Percentiles rank a stretch among this genome's conserved stretches.
phyloP scores from a whole-genome alignment of 2,797 vertebrate genomes.

The Cirrhinus mrigala region DNA sequence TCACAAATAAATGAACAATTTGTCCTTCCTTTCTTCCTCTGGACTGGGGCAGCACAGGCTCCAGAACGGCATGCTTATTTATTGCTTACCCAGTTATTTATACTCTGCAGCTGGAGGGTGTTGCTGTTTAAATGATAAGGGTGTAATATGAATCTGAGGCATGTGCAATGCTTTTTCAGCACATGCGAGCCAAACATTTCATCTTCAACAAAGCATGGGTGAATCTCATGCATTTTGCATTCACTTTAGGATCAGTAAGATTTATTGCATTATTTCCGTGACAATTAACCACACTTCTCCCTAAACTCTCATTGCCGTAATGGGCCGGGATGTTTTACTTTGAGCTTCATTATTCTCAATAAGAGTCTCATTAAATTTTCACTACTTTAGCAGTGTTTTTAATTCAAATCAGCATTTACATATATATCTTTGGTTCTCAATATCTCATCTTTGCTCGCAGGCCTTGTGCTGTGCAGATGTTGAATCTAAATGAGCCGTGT shows the following conservation, averaged over 20 bases:
- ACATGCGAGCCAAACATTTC: not conserved
- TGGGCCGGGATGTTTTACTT: not conserved
- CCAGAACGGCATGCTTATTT: not conserved
- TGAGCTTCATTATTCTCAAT: slow-evolving; percentile 5
- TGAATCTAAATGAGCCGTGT: not conserved
- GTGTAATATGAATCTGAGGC: not conserved
- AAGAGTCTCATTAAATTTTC: not conserved
- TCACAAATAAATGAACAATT: slow-evolving; percentile 60
- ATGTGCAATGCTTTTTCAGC: not conserved
- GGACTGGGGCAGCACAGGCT: not conserved
- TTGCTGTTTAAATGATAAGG: not conserved
- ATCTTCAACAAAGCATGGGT: not conserved
- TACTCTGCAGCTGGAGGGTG: slow-evolving; percentile 7
- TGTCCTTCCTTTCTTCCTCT: slow-evolving; percentile 63
- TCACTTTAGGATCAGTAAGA: not conserved
- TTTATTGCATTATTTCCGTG: not conserved
- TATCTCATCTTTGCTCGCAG: not conserved
- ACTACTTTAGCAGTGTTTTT: not conserved
- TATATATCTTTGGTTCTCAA: not conserved
- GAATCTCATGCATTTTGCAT: not conserved
- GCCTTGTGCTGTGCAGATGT: not conserved
- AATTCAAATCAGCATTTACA: not conserved
- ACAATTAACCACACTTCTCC: not conserved
- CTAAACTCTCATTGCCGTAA: not conserved
- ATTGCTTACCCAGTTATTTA: slow-evolving; percentile 36